Evolutionary conservation across 1,140 invertebrate species (phyloP).

Genomic region (Gonioctena quinquepunctata): DNA sequence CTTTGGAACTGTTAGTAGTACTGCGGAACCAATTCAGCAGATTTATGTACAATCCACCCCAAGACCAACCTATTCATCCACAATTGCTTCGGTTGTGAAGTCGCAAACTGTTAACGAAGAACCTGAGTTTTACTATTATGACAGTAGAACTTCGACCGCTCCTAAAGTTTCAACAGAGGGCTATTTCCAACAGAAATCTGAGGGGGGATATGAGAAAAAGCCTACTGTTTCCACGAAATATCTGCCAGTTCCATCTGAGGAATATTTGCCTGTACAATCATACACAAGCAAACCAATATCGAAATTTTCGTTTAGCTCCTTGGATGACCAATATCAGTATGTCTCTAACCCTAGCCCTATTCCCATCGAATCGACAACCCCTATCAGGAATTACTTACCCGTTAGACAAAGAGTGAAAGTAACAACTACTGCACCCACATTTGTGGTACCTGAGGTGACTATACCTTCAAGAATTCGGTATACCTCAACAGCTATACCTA

Average conservation of each 20-base stretch:
- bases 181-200: slow-evolving; percentile 57
- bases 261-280: neutral
- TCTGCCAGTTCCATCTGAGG: neutral
- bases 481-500: slow-evolving; percentile 4
- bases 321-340: slow-evolving; percentile 32
- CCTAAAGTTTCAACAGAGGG: slow-evolving; percentile 43
- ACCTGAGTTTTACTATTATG: slow-evolving; percentile 29
- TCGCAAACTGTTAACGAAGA: slow-evolving; percentile 17
- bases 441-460: slow-evolving; percentile 8
- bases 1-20: slow-evolving; percentile 13
- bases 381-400: slow-evolving; percentile 18
- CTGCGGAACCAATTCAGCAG: neutral
- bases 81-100: slow-evolving; percentile 33
- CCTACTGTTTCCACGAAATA: slow-evolving; percentile 25
- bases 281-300: slow-evolving; percentile 33
- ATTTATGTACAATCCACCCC: slow-evolving; percentile 38
- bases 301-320: slow-evolving; percentile 35
- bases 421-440: slow-evolving; percentile 8
- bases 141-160: slow-evolving; percentile 34
- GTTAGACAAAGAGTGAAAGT: slow-evolving; percentile 18
- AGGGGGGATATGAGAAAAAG: slow-evolving; percentile 54
- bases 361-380: neutral
- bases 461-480: slow-evolving; percentile 1
- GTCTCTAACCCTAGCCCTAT: slow-evolving; percentile 13
- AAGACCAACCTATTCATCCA: slow-evolving; percentile 41